Evolutionary conservation across 2,888 invertebrate species (phyloP).

Genomic region (Ischnura elegans): DNA sequence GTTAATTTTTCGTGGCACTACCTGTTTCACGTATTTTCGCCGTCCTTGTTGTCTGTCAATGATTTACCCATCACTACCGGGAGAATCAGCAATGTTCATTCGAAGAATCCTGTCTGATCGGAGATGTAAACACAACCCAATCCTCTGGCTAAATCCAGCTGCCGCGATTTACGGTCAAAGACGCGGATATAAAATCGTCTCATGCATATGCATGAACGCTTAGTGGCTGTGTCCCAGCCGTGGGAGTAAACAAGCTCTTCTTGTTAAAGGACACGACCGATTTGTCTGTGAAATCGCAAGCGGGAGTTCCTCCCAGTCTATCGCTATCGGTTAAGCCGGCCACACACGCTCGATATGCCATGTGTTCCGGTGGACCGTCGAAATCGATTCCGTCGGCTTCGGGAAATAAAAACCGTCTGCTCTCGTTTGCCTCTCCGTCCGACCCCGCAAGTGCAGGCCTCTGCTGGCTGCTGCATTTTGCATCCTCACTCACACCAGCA

Average conservation of each 20-base stretch:
- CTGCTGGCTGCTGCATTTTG: background rate
- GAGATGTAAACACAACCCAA: too few species aligned
- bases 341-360: background rate
- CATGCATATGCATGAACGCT: background rate
- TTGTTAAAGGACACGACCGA: background rate
- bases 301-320: conserved; percentile 6
- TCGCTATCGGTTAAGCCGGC: conserved; percentile 21
- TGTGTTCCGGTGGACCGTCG: conserved; percentile 8
- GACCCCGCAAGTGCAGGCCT: background rate
- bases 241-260: background rate
- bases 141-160: too few species aligned
- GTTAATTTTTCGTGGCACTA: too few species aligned
- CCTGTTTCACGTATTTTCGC: too few species aligned
- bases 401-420: conserved; percentile 10
- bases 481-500: background rate
- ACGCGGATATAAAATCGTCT: too few species aligned
- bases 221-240: background rate
- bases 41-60: too few species aligned
- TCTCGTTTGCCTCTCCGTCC: background rate
- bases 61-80: too few species aligned
- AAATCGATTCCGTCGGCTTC: conserved; percentile 11
- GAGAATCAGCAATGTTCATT: too few species aligned
- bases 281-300: background rate
- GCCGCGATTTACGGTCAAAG: too few species aligned
- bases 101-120: too few species aligned